Evolutionary conservation across 2,113 vertebrate species (phyloP).

Genomic region (Oreochromis spilurus): DNA sequence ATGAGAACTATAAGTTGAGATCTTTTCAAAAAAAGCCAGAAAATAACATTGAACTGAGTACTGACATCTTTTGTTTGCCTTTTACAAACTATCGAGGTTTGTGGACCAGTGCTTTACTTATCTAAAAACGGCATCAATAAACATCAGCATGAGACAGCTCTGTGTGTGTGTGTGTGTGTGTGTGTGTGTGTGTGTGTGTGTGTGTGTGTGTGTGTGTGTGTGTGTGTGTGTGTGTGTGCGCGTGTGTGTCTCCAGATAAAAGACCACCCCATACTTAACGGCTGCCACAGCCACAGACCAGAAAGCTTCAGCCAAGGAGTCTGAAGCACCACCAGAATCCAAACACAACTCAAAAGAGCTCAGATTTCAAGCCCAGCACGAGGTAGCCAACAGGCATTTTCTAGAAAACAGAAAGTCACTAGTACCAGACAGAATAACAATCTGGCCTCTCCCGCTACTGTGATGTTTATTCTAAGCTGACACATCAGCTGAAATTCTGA

Average conservation of each 20-base stretch:
- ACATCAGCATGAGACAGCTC: constrained; percentile 28
- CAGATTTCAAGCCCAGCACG: constrained; percentile 48
- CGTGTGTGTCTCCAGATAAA: background rate
- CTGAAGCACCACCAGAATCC: constrained; percentile 12
- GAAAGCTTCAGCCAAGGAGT: constrained; percentile 20
- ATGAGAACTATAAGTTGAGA: background rate
- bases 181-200: background rate
- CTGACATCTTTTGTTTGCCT: background rate
- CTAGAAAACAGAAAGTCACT: background rate
- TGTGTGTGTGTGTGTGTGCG: background rate
- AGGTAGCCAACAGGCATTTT: constrained; percentile 2
- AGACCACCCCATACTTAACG: constrained; percentile 6
- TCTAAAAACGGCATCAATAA: constrained; percentile 46
- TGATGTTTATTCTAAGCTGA: background rate
- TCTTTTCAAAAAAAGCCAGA: background rate
- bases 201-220: background rate
- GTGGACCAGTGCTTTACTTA: background rate
- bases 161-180: background rate
- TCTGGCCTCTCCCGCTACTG: background rate
- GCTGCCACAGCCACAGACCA: background rate
- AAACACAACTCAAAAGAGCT: constrained; percentile 28
- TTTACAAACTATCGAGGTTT: background rate
- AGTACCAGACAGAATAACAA: background rate
- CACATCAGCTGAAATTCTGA: background rate
- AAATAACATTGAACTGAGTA: background rate